Evolutionary conservation across 1,140 invertebrate genomes (phyloP).

Genomic region (Drosophila insularis): DNA sequence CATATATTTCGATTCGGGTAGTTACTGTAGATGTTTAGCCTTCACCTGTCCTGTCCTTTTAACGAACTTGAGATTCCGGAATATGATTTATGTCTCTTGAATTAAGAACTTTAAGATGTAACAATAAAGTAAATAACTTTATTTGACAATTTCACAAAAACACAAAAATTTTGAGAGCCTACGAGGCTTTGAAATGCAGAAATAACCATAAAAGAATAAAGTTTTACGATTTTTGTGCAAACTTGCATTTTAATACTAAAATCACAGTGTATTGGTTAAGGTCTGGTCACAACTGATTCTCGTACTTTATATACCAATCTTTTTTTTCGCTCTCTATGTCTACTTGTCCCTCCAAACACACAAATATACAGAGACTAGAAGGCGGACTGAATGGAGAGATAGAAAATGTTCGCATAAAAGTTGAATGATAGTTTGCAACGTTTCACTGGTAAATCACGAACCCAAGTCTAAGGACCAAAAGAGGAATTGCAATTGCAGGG

Average conservation of each 20-base stretch:
- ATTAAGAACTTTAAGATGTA: too few relatives aligned
- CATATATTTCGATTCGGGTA: too few relatives aligned
- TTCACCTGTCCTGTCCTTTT: too few relatives aligned
- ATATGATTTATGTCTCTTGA: too few relatives aligned
- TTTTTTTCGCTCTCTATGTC: neutral
- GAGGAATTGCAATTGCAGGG: constrained; percentile 45
- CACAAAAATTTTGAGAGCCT: too few relatives aligned
- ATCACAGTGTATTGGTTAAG: constrained; percentile 21
- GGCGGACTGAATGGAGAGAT: constrained; percentile 10
- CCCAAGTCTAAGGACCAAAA: constrained; percentile 15
- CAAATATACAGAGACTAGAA: neutral
- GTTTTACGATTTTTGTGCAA: neutral
- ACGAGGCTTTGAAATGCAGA: neutral
- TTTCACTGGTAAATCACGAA: constrained; percentile 57
- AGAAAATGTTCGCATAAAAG: constrained; percentile 62
- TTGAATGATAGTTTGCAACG: constrained; percentile 68
- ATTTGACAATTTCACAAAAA: too few relatives aligned
- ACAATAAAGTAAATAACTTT: too few relatives aligned
- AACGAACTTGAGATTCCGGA: too few relatives aligned
- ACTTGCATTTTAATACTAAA: neutral
- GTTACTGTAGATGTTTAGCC: too few relatives aligned
- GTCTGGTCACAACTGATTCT: neutral
- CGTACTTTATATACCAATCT: neutral
- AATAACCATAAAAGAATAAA: neutral
- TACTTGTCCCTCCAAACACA: constrained; percentile 10